Evolutionary conservation across 2,888 invertebrate species (phyloP), one percentile per base, ranked within the genome.

Genomic region (Petrolisthes cinctipes): DNA sequence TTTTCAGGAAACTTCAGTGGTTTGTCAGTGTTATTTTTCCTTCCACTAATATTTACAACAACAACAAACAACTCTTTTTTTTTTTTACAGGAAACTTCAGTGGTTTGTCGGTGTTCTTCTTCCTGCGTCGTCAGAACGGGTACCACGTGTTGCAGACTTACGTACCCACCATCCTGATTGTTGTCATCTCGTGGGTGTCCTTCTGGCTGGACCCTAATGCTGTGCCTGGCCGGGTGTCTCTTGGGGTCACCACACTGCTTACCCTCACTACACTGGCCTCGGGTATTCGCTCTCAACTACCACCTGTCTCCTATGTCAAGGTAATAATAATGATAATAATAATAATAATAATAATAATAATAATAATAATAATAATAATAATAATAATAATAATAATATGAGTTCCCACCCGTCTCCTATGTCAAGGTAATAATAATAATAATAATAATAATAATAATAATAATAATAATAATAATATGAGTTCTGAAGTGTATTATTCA

Each of bases 131-230:
- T 4, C 90, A 91, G 83, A 90, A 91, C 71, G 91, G 90, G 61
- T 90, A 91, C 86, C 91, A 91, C 81, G 82, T 91, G 66, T 88
- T 91, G n/a, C 91, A 91, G 89, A 91, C 91, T n/a, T 91, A 91
- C 88, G 83, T 91, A 56, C 91, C 91, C n/a, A 91, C 91, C 73
- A 89, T 91, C 81, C 89, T 91, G 6, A 91, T 91, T 86, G 91
- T 91, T 56, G 80, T 88, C 75, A 91, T 91, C 75, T 91, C 91
- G 5, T 91, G 91, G 91, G 90, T 91, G 53, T 91, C 91, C 83
- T 91, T 91, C 83, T 91, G 91, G 91, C 86, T 91, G 54, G 91
- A 90, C 85, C 91, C 90, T 66, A 90, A 90, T 37, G 89, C 90
- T 37, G 90, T 89, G 23, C 91, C 91, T 17, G 91, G 89, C 1